Percentiles rank a stretch among this genome's conserved stretches.
Evolutionary conservation across 2,113 vertebrate species (phyloP).

Genomic region (Myodes glareolus): DNA sequence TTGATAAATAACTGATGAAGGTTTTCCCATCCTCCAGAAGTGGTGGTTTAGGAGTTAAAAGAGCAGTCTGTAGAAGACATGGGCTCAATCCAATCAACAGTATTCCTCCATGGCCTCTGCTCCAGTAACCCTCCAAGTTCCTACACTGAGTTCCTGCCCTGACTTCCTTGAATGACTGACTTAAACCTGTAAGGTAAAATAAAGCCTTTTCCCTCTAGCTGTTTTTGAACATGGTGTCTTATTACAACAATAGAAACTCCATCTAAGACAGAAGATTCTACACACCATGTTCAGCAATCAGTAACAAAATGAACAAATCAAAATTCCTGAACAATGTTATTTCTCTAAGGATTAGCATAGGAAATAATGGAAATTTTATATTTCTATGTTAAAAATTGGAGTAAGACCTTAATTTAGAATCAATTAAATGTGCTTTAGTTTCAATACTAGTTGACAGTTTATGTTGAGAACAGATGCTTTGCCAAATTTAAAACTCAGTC

Average conservation of each 20-base stretch:
- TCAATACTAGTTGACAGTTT: background rate
- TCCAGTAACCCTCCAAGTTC: background rate
- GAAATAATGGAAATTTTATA: background rate
- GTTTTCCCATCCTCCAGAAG: background rate
- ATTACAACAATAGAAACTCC: background rate
- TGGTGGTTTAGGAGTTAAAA: background rate
- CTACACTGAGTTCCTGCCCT: background rate
- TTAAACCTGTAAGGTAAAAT: too few relatives aligned
- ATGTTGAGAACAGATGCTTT: background rate
- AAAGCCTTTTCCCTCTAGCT: background rate
- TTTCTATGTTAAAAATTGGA: background rate
- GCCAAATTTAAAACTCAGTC: background rate
- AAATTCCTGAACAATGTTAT: background rate
- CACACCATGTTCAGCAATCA: background rate
- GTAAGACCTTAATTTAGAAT: conserved; percentile 17
- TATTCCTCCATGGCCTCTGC: background rate
- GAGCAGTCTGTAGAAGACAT: background rate
- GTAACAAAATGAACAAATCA: background rate
- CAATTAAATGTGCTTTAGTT: background rate
- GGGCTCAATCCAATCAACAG: too few relatives aligned
- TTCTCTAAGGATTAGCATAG: background rate
- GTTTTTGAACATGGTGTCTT: background rate
- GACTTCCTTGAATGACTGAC: background rate
- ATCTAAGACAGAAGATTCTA: background rate
- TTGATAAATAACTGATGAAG: background rate